These are phyloP conservation scores for Xenopus petersii DNA, from an alignment of 2,797 vertebrate genomes.

Conservation along the genomic window DNA sequence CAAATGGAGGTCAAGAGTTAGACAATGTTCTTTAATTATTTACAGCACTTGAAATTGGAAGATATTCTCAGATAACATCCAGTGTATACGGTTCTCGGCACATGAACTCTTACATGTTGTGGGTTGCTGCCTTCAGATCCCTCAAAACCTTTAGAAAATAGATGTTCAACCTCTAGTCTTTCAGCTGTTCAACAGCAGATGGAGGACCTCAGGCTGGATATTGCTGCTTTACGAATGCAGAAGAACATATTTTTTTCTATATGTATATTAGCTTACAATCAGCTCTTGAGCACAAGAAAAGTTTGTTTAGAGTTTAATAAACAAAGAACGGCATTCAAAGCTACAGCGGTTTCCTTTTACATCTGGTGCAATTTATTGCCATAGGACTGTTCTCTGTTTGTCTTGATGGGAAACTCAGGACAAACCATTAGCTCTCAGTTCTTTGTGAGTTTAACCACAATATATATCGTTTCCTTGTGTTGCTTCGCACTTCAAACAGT, in stretches of 20 bases:
- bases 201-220: background rate
- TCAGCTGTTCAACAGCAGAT: background rate
- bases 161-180: background rate
- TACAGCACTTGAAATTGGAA: conserved; percentile 5
- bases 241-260: background rate
- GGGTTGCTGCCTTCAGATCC: background rate
- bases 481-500: conserved; percentile 10
- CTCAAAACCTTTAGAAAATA: background rate
- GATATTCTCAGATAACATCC: conserved; percentile 2
- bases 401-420: background rate
- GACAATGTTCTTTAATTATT: conserved; percentile 15
- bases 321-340: conserved; percentile 16
- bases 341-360: conserved; percentile 16
- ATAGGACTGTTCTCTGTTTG: conserved; percentile 1
- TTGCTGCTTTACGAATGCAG: background rate
- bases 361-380: conserved; percentile 26
- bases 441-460: conserved; percentile 22
- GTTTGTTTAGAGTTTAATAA: conserved; percentile 8
- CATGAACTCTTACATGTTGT: background rate
- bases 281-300: conserved; percentile 4
- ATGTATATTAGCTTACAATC: background rate
- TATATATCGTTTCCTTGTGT: conserved; percentile 34
- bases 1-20: background rate
- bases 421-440: conserved; percentile 18
- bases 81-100: background rate